Percentiles rank a stretch among this genome's conserved stretches.
These are phyloP conservation scores for Melanotaenia pygmaea DNA, from an alignment of 2,797 vertebrate genomes.

Conservation along the genomic window DNA sequence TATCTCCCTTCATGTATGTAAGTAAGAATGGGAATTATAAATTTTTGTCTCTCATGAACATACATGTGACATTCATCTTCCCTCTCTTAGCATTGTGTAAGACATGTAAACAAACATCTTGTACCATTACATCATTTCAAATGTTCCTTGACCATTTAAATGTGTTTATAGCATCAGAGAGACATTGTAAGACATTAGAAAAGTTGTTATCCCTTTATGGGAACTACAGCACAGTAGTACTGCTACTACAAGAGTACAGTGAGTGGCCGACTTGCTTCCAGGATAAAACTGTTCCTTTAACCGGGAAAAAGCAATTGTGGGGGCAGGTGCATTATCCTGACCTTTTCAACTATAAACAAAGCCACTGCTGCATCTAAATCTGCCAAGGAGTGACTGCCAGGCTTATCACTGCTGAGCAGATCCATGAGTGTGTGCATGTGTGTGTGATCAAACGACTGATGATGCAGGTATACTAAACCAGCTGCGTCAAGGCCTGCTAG, in stretches of 20 bases:
- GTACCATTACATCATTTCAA: too few relatives aligned
- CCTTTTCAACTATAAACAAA: slow-evolving; percentile 22
- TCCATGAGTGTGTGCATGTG: neutral
- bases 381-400: neutral
- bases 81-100: too few relatives aligned
- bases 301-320: slow-evolving; percentile 21
- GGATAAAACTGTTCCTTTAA: slow-evolving; percentile 30
- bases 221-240: neutral
- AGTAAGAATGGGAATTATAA: too few relatives aligned
- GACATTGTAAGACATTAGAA: neutral
- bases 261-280: slow-evolving; percentile 5
- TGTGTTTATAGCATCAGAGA: too few relatives aligned
- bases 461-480: slow-evolving; percentile 33
- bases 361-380: slow-evolving; percentile 26
- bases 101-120: too few relatives aligned
- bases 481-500: slow-evolving; percentile 30
- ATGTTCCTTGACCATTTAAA: too few relatives aligned
- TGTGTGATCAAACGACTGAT: slow-evolving; percentile 35
- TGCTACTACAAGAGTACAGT: neutral
- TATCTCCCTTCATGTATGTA: too few relatives aligned
- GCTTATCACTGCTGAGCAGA: slow-evolving; percentile 35
- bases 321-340: slow-evolving; percentile 24
- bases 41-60: too few relatives aligned
- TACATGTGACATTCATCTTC: neutral
- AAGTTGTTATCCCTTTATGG: neutral